Evolutionary conservation across 2,888 invertebrate species (phyloP).

Genomic region (Microdon myrmicae): DNA sequence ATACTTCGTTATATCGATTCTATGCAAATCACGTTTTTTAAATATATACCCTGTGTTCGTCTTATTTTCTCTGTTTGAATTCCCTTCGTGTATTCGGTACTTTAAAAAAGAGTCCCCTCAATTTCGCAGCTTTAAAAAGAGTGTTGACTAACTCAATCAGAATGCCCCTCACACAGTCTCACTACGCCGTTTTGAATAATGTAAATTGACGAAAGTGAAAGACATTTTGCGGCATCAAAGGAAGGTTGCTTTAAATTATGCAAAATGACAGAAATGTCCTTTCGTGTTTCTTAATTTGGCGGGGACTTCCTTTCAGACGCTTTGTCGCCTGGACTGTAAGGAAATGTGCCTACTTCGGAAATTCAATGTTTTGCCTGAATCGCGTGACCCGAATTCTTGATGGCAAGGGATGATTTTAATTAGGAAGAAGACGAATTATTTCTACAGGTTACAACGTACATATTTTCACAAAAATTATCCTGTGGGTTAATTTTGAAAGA

Average conservation of each 20-base stretch:
- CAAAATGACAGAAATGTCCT: slow-evolving; percentile 20
- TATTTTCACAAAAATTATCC: slow-evolving; percentile 5
- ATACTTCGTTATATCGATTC: slow-evolving; percentile 34
- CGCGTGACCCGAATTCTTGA: slow-evolving; percentile 20
- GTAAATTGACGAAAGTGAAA: slow-evolving; percentile 9
- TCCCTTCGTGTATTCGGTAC: too few species aligned
- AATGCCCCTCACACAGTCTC: slow-evolving; percentile 3
- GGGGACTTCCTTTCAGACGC: slow-evolving; percentile 1
- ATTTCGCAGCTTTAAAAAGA: slow-evolving; percentile 5
- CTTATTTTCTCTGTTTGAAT: background rate
- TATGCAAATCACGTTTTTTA: slow-evolving; percentile 36
- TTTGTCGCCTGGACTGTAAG: too few species aligned
- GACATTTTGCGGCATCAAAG: slow-evolving; percentile 18
- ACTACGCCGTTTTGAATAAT: background rate
- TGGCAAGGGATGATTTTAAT: slow-evolving; percentile 25
- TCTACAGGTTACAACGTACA: slow-evolving; percentile 10
- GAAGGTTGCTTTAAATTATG: slow-evolving; percentile 28
- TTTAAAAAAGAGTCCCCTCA: too few species aligned
- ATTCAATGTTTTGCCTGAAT: slow-evolving; percentile 10
- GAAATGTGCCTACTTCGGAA: too few species aligned
- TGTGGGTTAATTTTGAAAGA: slow-evolving; percentile 14
- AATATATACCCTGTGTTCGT: slow-evolving; percentile 5
- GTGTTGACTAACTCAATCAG: slow-evolving; percentile 23
- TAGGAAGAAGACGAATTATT: slow-evolving; percentile 8
- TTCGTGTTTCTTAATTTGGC: slow-evolving; percentile 16